Conservation (phyloP, 2,113 vertebrate genomes). For the Rhinolophus sinicus region DNA sequence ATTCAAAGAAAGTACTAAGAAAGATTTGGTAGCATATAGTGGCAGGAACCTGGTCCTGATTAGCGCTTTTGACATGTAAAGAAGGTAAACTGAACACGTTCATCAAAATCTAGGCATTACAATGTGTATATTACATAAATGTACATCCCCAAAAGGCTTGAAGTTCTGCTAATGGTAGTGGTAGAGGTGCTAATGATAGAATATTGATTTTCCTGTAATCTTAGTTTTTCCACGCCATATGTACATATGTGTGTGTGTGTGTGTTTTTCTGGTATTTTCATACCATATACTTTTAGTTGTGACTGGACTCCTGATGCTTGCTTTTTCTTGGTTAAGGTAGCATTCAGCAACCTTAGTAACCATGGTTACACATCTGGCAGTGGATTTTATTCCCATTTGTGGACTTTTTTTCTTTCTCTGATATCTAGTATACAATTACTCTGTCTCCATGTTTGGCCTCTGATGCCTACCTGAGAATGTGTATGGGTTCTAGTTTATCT, state of each 20-base stretch:
- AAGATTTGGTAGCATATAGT: neutral
- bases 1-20: neutral
- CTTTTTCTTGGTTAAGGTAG: slow-evolving; percentile 9
- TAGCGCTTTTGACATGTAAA: neutral
- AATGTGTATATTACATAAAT: neutral
- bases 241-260: too few species aligned
- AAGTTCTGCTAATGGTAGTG: neutral
- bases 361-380: neutral
- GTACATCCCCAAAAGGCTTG: neutral
- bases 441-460: neutral
- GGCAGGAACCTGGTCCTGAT: neutral
- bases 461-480: neutral
- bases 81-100: neutral
- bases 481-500: neutral
- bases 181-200: neutral
- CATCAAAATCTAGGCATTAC: neutral
- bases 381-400: neutral
- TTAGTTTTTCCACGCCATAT: neutral
- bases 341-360: neutral
- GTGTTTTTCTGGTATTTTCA: neutral
- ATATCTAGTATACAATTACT: neutral
- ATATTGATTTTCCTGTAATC: neutral
- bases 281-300: neutral
- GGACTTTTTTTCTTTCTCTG: neutral
- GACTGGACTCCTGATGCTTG: neutral